phyloP scores from a whole-genome alignment of 2,888 invertebrate species.

The Amorpha juglandis region DNA sequence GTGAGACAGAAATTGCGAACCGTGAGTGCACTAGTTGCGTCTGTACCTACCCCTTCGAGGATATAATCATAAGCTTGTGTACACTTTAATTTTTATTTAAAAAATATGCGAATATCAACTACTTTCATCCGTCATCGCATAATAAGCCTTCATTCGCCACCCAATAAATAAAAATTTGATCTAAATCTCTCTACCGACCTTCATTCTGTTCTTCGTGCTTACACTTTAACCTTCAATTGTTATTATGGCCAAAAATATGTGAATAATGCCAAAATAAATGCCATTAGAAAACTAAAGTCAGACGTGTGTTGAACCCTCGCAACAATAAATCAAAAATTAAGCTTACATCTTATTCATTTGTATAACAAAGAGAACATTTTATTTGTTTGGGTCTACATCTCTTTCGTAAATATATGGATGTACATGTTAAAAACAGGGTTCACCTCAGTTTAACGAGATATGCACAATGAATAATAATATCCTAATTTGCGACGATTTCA shows the following conservation, averaged over 20 bases:
- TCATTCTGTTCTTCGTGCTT: slow-evolving; percentile 2
- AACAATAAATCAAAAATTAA: slow-evolving; percentile 29
- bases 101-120: background rate
- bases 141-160: slow-evolving; percentile 5
- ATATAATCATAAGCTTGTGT: background rate
- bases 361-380: background rate
- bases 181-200: slow-evolving; percentile 16
- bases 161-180: slow-evolving; percentile 12
- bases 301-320: slow-evolving; percentile 38
- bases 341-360: background rate
- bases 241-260: slow-evolving; percentile 10
- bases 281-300: slow-evolving; percentile 30
- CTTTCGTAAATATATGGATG: background rate
- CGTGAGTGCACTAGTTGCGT: no score
- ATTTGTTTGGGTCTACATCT: background rate
- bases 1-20: no score
- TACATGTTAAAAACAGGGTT: background rate
- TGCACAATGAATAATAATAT: slow-evolving; percentile 6
- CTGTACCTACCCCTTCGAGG: no score
- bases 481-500: slow-evolving; percentile 11
- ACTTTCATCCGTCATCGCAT: background rate
- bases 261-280: slow-evolving; percentile 2
- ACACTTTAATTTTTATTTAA: background rate
- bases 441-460: background rate
- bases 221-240: slow-evolving; percentile 8